A percentile compares a stretch with the other conserved stretches of the same genome.
Conservation (phyloP, 2,888 invertebrate species). For the Psococerastis gibbosa region DNA sequence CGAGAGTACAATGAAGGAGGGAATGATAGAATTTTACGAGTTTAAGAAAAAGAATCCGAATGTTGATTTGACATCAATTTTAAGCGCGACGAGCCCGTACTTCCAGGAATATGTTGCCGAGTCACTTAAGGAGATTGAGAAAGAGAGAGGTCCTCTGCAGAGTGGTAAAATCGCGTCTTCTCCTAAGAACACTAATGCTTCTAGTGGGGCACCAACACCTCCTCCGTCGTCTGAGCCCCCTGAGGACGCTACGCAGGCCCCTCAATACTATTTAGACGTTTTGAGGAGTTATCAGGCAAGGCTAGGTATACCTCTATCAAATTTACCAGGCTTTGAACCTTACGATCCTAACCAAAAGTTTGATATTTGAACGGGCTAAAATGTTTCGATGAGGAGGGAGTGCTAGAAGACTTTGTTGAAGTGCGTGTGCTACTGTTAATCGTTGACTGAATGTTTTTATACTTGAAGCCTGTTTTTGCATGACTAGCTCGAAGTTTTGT, state of each 20-base stretch:
- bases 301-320: not conserved
- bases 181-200: not conserved
- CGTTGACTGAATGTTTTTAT: no score
- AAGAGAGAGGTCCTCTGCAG: slow-evolving; percentile 21
- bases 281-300: not conserved
- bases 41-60: slow-evolving; percentile 59
- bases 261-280: slow-evolving; percentile 1
- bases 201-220: not conserved
- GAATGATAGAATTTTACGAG: slow-evolving; percentile 60
- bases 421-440: no score
- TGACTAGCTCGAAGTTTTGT: no score
- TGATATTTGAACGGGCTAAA: no score
- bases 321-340: slow-evolving; percentile 2
- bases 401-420: no score
- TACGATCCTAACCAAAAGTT: not conserved
- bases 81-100: slow-evolving; percentile 63
- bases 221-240: not conserved
- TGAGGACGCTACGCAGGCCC: not conserved
- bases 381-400: no score
- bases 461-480: no score
- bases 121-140: slow-evolving; percentile 44
- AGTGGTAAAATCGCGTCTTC: not conserved
- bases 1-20: slow-evolving; percentile 63
- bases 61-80: slow-evolving; percentile 66
- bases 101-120: slow-evolving; percentile 74